A percentile compares a stretch with the other conserved stretches of the same genome.
Conservation (phyloP, 92 coral and sea anemone genomes). For the Zoanthus sociatus region DNA sequence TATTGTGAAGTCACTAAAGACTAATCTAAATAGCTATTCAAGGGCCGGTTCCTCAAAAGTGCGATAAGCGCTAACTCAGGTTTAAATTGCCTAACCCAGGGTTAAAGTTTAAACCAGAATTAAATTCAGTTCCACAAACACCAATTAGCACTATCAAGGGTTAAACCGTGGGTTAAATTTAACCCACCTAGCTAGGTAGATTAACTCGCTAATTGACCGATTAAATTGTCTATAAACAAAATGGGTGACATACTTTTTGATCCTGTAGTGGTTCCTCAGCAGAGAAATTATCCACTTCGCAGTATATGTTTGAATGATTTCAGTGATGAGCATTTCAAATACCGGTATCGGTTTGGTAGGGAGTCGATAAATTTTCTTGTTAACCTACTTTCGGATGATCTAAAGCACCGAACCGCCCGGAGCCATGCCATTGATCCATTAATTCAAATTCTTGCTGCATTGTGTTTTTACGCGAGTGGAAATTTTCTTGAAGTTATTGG, state of each 20-base stretch:
- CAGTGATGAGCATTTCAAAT: too few relatives aligned
- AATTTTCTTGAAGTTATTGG: conserved; percentile 1
- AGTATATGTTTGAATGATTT: background rate
- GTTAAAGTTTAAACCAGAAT: background rate
- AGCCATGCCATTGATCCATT: background rate
- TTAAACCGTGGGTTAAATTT: background rate
- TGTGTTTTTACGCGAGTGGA: background rate
- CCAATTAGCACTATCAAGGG: background rate
- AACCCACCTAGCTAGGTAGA: background rate
- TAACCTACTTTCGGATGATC: conserved; percentile 7
- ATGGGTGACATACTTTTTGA: background rate
- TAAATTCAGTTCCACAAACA: too few relatives aligned
- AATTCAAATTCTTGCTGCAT: conserved; percentile 6
- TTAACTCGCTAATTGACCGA: background rate
- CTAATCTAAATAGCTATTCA: too few relatives aligned
- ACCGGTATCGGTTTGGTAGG: background rate
- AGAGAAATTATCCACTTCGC: background rate
- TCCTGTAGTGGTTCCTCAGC: conserved; percentile 16
- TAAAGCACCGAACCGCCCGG: conserved; percentile 14
- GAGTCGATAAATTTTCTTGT: background rate
- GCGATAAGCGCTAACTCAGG: too few relatives aligned
- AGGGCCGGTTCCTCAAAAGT: too few relatives aligned
- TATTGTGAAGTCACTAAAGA: too few relatives aligned
- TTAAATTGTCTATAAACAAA: too few relatives aligned
- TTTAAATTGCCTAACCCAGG: background rate